Base-by-base conservation (phyloP, 92 coral and sea anemone species). In the Siderastrea radians region DNA sequence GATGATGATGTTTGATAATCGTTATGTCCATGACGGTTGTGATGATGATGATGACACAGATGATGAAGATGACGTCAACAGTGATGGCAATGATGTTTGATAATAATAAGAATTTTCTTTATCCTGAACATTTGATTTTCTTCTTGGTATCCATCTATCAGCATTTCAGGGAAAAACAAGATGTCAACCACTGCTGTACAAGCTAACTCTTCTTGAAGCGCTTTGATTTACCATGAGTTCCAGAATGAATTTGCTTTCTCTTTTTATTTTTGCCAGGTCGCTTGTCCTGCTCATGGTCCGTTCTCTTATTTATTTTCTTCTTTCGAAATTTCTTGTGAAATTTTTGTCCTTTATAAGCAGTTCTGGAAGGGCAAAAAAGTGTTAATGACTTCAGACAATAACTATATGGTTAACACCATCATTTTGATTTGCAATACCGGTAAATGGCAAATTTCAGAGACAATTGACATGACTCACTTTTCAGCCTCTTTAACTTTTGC, bases 151-250 rank as follows among this genome's bases (percentile, higher is more conserved):
- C 38, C 13, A 61, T 1, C 66, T 11, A 16, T 61, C 16, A 16
- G n/a, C 65, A 61, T 13, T 61, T 5, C 15, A 61, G 66, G 19
- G 66, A 14, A 46, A 71, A 9, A 14, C 48, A 15, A 1, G 53
- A 44, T 55, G 52, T 12, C n/a, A 13, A 72, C n/a, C n/a, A 72
- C 13, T 6, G 7, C 11, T 16, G 3, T 9, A 26, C 3, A 13
- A 10, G 10, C 63, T 6, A 79, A 70, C 80, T 70, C 85, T 67
- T 85, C 49, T 79, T 87, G 64, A 72, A 72, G 47, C 49, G 85
- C 86, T 84, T 84, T 13, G 81, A 73, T 84, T 74, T 84, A 16
- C 80, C 80, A 72, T 84, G 87, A 15, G 45, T 44, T 45, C 73
- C 73, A 44, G 72, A 43, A 60, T 84, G 87, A 84, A n/a, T 3